A percentile compares a stretch with the other conserved stretches of the same genome.
These are phyloP conservation scores for Seriola quinqueradiata DNA, from an alignment of 2,113 vertebrate genomes.

Conservation along the genomic window DNA sequence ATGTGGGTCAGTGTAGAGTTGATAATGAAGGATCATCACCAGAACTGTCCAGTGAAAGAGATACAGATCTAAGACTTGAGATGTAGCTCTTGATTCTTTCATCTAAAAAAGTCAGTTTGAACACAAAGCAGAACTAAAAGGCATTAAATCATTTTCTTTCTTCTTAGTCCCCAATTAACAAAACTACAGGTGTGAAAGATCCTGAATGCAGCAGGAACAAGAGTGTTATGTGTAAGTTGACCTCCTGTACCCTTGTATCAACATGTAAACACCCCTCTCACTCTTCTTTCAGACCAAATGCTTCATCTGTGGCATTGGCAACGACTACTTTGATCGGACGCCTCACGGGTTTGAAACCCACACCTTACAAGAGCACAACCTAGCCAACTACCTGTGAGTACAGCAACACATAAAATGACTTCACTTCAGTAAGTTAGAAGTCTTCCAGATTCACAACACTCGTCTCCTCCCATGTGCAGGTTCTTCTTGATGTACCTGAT, in stretches of 20 bases:
- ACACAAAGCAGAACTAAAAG: no score
- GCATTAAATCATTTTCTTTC: no score
- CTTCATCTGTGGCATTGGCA: conserved; percentile 99
- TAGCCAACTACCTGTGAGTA: conserved; percentile 99
- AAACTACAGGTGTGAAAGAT: not conserved
- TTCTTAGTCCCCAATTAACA: not conserved
- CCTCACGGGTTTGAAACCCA: conserved; percentile 99
- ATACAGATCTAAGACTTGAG: no score
- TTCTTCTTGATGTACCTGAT: conserved; percentile 99
- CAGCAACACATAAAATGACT: not conserved
- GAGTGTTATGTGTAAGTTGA: not conserved
- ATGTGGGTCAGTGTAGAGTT: no score
- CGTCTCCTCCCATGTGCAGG: conserved; percentile 76
- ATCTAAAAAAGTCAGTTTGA: no score
- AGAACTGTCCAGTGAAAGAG: no score
- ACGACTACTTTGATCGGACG: conserved; percentile 97
- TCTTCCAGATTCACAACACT: not conserved
- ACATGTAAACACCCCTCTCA: not conserved
- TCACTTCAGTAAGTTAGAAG: not conserved
- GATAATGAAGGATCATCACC: no score
- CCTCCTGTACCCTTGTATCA: not conserved
- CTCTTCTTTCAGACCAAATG: conserved; percentile 91
- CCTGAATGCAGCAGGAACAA: not conserved
- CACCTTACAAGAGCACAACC: conserved; percentile 98
- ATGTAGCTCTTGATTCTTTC: no score